phyloP scores from a whole-genome alignment of 2,797 vertebrate species.

The Brotula barbata region DNA sequence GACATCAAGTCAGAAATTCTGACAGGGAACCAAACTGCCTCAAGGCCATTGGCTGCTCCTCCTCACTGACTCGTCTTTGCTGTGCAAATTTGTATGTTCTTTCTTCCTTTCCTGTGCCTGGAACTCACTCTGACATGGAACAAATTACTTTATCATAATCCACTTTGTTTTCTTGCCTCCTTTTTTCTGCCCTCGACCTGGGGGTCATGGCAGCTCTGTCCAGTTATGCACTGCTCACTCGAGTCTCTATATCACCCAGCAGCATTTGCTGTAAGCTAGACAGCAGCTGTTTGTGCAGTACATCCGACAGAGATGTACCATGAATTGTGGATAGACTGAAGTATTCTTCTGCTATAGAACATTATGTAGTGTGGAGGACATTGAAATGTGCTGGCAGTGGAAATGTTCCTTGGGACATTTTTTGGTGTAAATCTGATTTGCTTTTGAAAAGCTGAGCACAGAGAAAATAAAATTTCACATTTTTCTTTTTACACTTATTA shows the following conservation, averaged over 20 bases:
- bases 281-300: constrained; percentile 56
- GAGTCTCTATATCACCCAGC: constrained; percentile 45
- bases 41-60: constrained; percentile 65
- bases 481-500: not conserved
- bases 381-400: not conserved
- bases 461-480: constrained; percentile 1
- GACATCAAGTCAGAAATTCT: constrained; percentile 72
- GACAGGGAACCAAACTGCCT: constrained; percentile 71
- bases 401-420: not conserved
- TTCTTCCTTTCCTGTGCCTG: constrained; percentile 49
- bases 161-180: constrained; percentile 52
- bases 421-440: not conserved
- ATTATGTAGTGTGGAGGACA: not conserved
- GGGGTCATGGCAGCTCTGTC: constrained; percentile 42
- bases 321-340: constrained; percentile 8
- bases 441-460: not conserved
- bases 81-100: constrained; percentile 57
- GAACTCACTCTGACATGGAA: constrained; percentile 62
- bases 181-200: constrained; percentile 55
- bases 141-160: constrained; percentile 75
- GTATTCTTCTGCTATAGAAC: not conserved
- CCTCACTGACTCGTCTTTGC: constrained; percentile 62
- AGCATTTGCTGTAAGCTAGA: constrained; percentile 44
- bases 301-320: constrained; percentile 23
- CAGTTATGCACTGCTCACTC: constrained; percentile 23